Evolutionary conservation across 2,113 vertebrate species (phyloP).

Genomic region (Chlorodrepanis virens): DNA sequence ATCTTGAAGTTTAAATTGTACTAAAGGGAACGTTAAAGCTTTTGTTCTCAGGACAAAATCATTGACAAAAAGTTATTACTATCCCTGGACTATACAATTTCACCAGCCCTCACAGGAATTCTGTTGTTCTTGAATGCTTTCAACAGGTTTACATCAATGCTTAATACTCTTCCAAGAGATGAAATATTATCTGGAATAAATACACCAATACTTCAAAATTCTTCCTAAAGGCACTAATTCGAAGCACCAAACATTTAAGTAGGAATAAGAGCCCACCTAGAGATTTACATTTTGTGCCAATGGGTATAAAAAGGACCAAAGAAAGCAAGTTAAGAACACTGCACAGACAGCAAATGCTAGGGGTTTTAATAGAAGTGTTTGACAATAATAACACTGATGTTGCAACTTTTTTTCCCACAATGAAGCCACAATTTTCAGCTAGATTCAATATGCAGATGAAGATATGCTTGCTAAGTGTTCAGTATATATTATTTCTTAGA

Average conservation of each 20-base stretch:
- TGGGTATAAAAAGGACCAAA: background rate
- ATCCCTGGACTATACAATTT: background rate
- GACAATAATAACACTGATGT: background rate
- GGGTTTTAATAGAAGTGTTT: background rate
- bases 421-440: background rate
- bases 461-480: background rate
- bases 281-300: background rate
- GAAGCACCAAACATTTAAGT: slow-evolving; percentile 15
- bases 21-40: background rate
- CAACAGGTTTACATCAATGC: slow-evolving; percentile 57
- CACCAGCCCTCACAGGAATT: background rate
- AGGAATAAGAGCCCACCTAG: background rate
- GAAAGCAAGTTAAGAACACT: slow-evolving; percentile 13
- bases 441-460: background rate
- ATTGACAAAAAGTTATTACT: background rate
- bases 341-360: background rate
- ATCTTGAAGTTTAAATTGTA: background rate
- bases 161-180: slow-evolving; percentile 58
- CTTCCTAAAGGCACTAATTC: slow-evolving; percentile 3
- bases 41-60: background rate
- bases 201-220: slow-evolving; percentile 48
- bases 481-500: background rate
- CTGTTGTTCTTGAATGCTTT: slow-evolving; percentile 48
- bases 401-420: background rate
- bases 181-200: slow-evolving; percentile 60